Conservation (phyloP, 2,113 vertebrate genomes). For the Pyxicephalus adspersus region DNA sequence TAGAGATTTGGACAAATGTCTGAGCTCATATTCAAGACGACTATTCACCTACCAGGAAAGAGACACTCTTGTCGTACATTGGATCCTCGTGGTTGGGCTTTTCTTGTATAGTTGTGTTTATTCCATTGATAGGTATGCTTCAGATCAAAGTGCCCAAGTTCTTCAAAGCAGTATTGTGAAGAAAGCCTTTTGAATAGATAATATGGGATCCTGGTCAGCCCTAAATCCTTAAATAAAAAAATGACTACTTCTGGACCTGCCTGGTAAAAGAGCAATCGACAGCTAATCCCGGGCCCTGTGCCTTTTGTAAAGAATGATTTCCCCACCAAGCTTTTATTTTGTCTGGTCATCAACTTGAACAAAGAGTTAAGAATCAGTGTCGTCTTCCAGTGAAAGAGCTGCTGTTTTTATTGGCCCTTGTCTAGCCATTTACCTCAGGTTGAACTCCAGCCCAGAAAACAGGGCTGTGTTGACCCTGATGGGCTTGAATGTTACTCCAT, state of each 20-base stretch:
- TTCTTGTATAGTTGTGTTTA: no score
- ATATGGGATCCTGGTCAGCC: background rate
- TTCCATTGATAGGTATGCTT: no score
- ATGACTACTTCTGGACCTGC: background rate
- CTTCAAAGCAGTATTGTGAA: background rate
- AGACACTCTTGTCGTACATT: no score
- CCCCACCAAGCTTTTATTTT: constrained; percentile 27
- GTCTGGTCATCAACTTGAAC: constrained; percentile 44
- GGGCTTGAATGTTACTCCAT: constrained; percentile 28
- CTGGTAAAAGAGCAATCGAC: constrained; percentile 12
- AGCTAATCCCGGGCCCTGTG: background rate
- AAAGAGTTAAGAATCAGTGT: constrained; percentile 48
- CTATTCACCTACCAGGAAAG: no score
- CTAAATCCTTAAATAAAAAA: background rate
- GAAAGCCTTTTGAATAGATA: background rate
- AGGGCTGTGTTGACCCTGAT: constrained; percentile 43
- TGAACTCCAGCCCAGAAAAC: constrained; percentile 75
- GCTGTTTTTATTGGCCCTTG: constrained; percentile 75
- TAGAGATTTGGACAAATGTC: no score
- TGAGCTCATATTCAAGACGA: no score
- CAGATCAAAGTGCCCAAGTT: background rate
- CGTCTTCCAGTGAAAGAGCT: constrained; percentile 2
- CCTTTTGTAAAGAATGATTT: constrained; percentile 2
- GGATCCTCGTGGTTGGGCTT: no score
- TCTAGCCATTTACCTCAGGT: constrained; percentile 77